phyloP scores from a whole-genome alignment of 2,888 invertebrate genomes.

The Ernsta delagoae region DNA sequence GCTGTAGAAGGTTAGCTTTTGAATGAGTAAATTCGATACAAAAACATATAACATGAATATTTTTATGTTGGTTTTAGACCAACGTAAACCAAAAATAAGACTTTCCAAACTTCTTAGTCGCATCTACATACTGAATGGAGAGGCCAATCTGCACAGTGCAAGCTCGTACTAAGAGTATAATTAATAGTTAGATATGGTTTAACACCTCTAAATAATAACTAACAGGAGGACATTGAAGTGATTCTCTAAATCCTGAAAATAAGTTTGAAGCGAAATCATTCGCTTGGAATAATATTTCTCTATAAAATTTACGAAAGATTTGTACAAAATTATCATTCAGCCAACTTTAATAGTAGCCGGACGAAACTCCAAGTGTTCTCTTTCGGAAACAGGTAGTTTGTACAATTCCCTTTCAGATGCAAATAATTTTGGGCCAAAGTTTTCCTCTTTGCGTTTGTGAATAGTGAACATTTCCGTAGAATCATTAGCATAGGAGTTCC shows the following conservation, averaged over 20 bases:
- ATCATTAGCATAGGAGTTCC: slow-evolving; percentile 49
- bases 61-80: too few relatives aligned
- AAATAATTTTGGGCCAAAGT: slow-evolving; percentile 65
- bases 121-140: too few relatives aligned
- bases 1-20: too few relatives aligned
- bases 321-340: slow-evolving; percentile 3
- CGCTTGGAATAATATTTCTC: not conserved
- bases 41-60: too few relatives aligned
- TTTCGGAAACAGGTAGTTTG: slow-evolving; percentile 54
- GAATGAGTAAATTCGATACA: too few relatives aligned
- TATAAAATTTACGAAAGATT: not conserved
- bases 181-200: too few relatives aligned
- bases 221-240: too few relatives aligned
- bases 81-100: too few relatives aligned
- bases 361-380: slow-evolving; percentile 25
- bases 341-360: slow-evolving; percentile 21
- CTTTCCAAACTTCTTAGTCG: too few relatives aligned
- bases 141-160: too few relatives aligned
- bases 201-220: too few relatives aligned
- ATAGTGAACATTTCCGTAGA: slow-evolving; percentile 59
- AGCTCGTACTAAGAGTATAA: too few relatives aligned
- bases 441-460: slow-evolving; percentile 64
- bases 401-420: slow-evolving; percentile 67
- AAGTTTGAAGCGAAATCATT: not conserved
- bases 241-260: not conserved